A percentile compares a stretch with the other conserved stretches of the same genome.
phyloP scores from a whole-genome alignment of 2,113 vertebrate genomes.

The Gambusia affinis region DNA sequence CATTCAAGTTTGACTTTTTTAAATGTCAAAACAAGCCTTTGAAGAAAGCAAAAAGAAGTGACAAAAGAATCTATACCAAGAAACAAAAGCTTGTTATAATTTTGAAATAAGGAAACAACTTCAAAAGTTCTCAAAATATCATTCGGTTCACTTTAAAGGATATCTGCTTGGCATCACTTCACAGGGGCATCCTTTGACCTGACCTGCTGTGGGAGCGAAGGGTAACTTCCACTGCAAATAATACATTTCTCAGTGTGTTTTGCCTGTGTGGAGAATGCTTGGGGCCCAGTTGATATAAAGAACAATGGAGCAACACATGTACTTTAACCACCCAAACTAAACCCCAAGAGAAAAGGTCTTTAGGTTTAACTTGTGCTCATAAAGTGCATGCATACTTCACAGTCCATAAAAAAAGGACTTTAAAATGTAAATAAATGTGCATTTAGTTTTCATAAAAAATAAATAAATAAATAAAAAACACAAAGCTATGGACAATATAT shows the following conservation, averaged over 20 bases:
- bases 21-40: not conserved
- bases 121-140: not conserved
- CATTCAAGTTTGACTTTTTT: not conserved
- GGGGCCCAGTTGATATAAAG: not conserved
- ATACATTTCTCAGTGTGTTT: not conserved
- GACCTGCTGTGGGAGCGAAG: not conserved
- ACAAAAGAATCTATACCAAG: not conserved
- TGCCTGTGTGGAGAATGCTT: not conserved
- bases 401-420: too few relatives aligned
- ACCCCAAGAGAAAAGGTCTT: not conserved
- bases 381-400: not conserved
- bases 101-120: not conserved
- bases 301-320: not conserved
- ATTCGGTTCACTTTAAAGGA: not conserved
- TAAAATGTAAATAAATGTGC: too few relatives aligned
- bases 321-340: not conserved
- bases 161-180: not conserved
- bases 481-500: too few relatives aligned
- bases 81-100: not conserved
- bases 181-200: not conserved
- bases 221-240: not conserved
- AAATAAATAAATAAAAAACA: too few relatives aligned
- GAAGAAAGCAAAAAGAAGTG: not conserved
- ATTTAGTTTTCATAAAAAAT: too few relatives aligned
- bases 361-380: not conserved